These are phyloP conservation scores for Psilopogon haemacephalus DNA, from an alignment of 2,113 vertebrate species.

Conservation along the genomic window DNA sequence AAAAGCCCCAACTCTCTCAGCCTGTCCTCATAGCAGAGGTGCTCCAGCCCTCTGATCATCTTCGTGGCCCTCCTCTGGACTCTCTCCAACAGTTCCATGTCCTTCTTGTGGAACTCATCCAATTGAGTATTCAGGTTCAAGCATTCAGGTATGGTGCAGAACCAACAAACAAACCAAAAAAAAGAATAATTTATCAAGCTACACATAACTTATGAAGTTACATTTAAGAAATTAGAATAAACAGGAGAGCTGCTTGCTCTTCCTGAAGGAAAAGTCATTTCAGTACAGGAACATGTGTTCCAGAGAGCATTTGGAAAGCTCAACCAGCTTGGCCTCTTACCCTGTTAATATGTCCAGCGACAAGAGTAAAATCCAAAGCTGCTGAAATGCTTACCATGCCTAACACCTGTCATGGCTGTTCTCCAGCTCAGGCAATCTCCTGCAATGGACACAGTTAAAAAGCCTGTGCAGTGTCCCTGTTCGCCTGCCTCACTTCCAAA, in stretches of 20 bases:
- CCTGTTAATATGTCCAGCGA: neutral
- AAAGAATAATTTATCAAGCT: neutral
- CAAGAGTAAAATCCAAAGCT: neutral
- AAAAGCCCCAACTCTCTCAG: too few relatives aligned
- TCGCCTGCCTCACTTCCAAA: neutral
- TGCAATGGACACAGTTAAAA: accelerated
- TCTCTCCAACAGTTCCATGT: too few relatives aligned
- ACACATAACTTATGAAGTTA: neutral
- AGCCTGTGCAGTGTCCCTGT: accelerated
- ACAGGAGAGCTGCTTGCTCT: neutral
- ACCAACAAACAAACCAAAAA: too few relatives aligned
- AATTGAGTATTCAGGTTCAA: too few relatives aligned
- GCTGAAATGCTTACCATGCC: neutral
- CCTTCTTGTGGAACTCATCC: too few relatives aligned
- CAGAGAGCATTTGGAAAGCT: neutral
- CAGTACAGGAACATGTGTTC: neutral
- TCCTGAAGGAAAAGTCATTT: neutral
- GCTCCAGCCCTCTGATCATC: too few relatives aligned
- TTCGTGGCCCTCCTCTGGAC: too few relatives aligned
- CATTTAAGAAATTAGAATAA: neutral
- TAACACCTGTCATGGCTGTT: neutral
- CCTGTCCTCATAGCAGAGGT: too few relatives aligned
- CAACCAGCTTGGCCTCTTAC: neutral
- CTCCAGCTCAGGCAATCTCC: neutral
- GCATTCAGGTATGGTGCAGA: neutral